Base-by-base conservation (phyloP, 2,113 vertebrate genomes). In the Xyliphius kryptos region DNA sequence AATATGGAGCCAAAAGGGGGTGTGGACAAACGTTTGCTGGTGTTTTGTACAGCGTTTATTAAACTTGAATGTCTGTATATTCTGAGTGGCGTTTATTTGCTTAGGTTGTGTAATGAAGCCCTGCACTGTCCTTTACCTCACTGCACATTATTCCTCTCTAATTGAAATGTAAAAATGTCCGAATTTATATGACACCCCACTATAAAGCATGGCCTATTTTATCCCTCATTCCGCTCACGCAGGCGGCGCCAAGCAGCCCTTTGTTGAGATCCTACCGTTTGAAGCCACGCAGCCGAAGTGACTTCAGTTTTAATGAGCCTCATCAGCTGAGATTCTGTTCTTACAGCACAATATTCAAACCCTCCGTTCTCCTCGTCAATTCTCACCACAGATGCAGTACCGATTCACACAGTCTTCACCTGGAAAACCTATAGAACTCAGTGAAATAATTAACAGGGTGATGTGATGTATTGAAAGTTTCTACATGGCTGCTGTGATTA, bases 241-340 rank as follows among this genome's bases (percentile, higher is more conserved):
- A 43, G 20, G 37, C 50, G 47, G 37, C 56, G 17, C n/a, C 2
- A 8, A 58, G 55, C 4, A 2, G 46, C 14, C 11, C 21, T 59
- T 48, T 66, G 64, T 66, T 56, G 59, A 19, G 47, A 58, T 37
- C 47, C n/a, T 36, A 19, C 43, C 54, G 22, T 43, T 52, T 14
- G 47, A 15, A 44, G 40, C 55, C 36, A 67, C 47, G 37, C 47
- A 20, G 26, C 32, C 20, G n/a, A 14, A 52, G 38, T 52, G 64
- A 59, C 64, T 59, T 58, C 54, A 51, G 15, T 60, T 67, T 67
- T 59, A 67, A 67, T 59, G 65, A 67, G 65, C 65, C 56, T 50
- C 48, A 59, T 59, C 48, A 43, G 48, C 36, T 17, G 37, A 13
- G 15, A 32, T 53, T 49, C 48, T 43, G 56, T 67, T 49, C 56